A percentile compares a stretch with the other conserved stretches of the same genome.
These are phyloP conservation scores for Varecia variegata DNA, from an alignment of 2,797 vertebrate species.

Conservation along the genomic window DNA sequence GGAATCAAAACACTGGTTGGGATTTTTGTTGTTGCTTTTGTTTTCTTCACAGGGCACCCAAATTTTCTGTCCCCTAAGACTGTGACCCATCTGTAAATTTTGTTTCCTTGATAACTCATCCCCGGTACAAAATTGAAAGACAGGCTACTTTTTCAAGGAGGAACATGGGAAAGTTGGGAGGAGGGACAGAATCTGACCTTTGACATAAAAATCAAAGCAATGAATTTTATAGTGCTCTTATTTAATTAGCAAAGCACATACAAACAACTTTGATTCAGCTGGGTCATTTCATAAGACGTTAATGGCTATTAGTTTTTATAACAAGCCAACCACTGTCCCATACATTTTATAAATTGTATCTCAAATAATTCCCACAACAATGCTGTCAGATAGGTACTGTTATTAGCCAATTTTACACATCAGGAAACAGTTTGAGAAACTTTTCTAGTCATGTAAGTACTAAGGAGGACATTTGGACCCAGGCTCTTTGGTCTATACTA, in stretches of 20 bases:
- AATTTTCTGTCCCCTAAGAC: neutral
- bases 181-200: neutral
- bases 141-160: neutral
- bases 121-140: neutral
- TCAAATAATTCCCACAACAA: neutral
- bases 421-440: neutral
- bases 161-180: neutral
- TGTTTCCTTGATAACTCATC: neutral
- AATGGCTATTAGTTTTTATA: neutral
- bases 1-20: conserved; percentile 49
- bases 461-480: neutral
- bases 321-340: neutral
- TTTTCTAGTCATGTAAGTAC: neutral
- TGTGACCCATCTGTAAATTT: neutral
- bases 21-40: neutral
- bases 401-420: neutral
- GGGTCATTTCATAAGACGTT: neutral
- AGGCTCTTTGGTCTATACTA: neutral
- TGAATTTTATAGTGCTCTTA: neutral
- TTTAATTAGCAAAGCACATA: conserved; percentile 1
- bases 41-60: neutral
- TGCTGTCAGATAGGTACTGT: neutral
- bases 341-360: neutral
- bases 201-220: neutral
- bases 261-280: neutral